These are phyloP conservation scores for Cepaea nemoralis DNA, from an alignment of 1,140 invertebrate genomes.

Conservation along the genomic window DNA sequence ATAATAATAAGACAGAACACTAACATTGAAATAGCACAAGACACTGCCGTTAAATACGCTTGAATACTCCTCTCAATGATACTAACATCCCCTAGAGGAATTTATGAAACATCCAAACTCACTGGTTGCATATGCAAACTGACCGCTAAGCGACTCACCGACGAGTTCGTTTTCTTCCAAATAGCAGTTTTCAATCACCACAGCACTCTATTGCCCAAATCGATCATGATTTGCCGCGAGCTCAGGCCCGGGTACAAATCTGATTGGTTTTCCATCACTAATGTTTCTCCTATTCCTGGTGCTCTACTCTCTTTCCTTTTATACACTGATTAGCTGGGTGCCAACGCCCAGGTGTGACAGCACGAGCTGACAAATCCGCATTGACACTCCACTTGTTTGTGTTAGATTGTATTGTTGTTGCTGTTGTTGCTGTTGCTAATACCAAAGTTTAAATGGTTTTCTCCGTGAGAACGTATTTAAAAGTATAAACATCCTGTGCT, in stretches of 20 bases:
- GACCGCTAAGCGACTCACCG: background rate
- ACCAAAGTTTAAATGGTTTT: no score
- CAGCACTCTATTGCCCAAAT: background rate
- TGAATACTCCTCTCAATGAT: no score
- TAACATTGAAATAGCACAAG: no score
- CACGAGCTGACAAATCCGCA: background rate
- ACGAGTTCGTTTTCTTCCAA: background rate
- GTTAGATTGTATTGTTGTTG: no score
- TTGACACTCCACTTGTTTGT: no score
- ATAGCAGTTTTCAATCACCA: background rate
- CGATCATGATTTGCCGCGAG: slow-evolving; percentile 10
- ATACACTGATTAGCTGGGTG: background rate
- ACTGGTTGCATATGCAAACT: background rate
- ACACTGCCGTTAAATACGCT: no score
- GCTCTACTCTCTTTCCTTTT: background rate
- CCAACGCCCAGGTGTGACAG: background rate
- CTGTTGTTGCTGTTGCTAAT: no score
- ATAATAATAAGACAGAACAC: no score
- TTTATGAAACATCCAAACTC: no score
- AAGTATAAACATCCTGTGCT: no score
- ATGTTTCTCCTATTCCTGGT: background rate
- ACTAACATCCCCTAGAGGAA: no score
- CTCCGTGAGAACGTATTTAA: no score
- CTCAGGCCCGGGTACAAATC: background rate
- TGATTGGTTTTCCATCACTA: slow-evolving; percentile 9